Percentiles rank a stretch among this genome's conserved stretches.
These are phyloP conservation scores for Chaitophorus viminalis DNA, from an alignment of 2,888 invertebrate genomes.

Conservation along the genomic window DNA sequence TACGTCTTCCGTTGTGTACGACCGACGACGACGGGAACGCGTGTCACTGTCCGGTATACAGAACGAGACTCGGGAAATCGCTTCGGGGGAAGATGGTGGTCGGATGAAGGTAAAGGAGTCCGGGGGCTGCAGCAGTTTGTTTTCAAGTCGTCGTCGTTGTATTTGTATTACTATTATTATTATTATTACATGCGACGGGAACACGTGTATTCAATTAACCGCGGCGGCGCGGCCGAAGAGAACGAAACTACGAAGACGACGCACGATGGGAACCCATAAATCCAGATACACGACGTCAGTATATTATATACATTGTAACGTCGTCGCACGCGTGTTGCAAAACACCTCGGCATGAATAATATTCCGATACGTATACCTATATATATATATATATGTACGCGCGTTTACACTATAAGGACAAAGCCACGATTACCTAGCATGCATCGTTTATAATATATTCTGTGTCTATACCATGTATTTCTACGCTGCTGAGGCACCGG, in stretches of 20 bases:
- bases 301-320: too few species aligned
- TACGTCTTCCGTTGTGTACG: not conserved
- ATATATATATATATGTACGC: not conserved
- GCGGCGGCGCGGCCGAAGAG: constrained; percentile 6
- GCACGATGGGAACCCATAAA: constrained; percentile 47
- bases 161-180: too few species aligned
- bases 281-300: constrained; percentile 34
- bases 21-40: not conserved
- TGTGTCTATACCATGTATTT: not conserved
- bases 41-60: not conserved
- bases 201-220: constrained; percentile 61
- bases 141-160: constrained; percentile 36
- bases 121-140: constrained; percentile 17
- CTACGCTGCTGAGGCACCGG: not conserved
- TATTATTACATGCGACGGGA: not conserved
- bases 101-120: not conserved
- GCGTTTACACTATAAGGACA: too few species aligned
- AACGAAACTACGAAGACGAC: not conserved
- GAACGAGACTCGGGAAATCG: not conserved
- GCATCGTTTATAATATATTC: not conserved
- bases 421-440: not conserved
- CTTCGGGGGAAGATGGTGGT: not conserved
- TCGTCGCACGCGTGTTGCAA: constrained; percentile 16
- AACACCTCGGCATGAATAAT: constrained; percentile 50
- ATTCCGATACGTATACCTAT: not conserved